Evolutionary conservation across 2,888 invertebrate species (phyloP), one percentile per base, ranked within the genome.

Genomic region (Mactromeris polynyma): DNA sequence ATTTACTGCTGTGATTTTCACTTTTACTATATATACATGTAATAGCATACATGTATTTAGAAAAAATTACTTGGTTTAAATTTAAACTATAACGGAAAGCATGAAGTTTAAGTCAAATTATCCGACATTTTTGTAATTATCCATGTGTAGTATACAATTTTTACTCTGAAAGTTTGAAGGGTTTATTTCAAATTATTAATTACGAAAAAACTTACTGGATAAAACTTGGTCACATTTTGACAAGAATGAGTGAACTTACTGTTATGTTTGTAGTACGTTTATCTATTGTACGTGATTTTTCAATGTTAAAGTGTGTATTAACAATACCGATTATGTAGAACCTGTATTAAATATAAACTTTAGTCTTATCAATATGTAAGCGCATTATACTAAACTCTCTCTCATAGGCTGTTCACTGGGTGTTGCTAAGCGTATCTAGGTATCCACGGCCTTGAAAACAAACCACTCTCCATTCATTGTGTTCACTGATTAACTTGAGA

Each of bases 401-500:
- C 83, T 86, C 86, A 73, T 73, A 73, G 73, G 73, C 73, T 73
- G 73, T 33, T 73, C 73, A 19, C 19, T 73, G 73, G 73, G 73
- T 36, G 94, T 95, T 95, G 94, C 94, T 91, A 93, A 86, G 94
- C 92, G 94, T 95, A 94, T 93, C 94, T 91, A 94, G 85, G 94
- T 93, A 94, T 91, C 94, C 89, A 87, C 58, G 90, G 88, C 77
- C 86, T 89, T 77, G 93, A 94, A 93, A 93, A 94, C 94, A 94
- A 89, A 92, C 89, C 90, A 89, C 73, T 92, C 89, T 92, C 91
- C 85, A 83, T 89, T 91, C 87, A 89, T 90, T 89, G 86, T 19
- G 87, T 84, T 85, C 79, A 81, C 82, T 80, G 85, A 89, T 88
- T 88, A 73, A 33, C 73, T 73, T 33, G 73, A 85, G 58, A 80